Base-by-base conservation (phyloP, 2,113 vertebrate genomes). In the Brachypteracias leptosomus region DNA sequence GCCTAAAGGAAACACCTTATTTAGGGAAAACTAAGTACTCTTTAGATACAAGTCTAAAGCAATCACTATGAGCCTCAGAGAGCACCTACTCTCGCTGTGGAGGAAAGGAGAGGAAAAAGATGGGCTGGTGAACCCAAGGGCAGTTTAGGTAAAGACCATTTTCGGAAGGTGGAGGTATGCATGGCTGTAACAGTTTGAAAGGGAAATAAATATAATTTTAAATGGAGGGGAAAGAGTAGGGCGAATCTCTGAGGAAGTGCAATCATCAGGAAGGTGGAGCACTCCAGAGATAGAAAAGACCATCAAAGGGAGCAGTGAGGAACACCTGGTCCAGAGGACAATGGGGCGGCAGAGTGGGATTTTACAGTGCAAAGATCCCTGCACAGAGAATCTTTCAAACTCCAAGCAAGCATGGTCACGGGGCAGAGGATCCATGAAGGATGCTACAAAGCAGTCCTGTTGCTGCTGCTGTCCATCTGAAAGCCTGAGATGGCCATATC, bases 1-100 rank as follows among this genome's bases (percentile, higher is more conserved):
- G 62, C 38, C 15, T 31, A 82, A 74, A 94, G 44, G 4, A 81
- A 73, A 67, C 4, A 40, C 20, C 19, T 89, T 82, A 63, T 76
- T 82, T 65, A 36, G 89, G 31, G 19, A 57, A 82, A 93, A 91
- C 8, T 0, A 91, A 42, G 24, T 15, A 10, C 5, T 18, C 72
- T 85, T 89, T 68, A 61, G 11, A 58, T 49, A 82, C 3, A 46
- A 85, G n/a, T 28, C 3, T n/a, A 91, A 95, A 85, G 21, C 49
- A 73, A 36, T 28, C 47, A 21, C 35, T 61, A 16, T 20, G 20
- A 61, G 11, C 9, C 65, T 84, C 13, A 9, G 31, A 73, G 40
- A 44, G 14, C 25, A 57, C 8, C 11, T 35, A 47, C 0, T 2
- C 4, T 59, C 22, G 78, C 52, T 0, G 0, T 35, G 20, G 20